Evolutionary conservation across 2,888 invertebrate species (phyloP), one percentile per base, ranked within the genome.

Genomic region (Thereva unica): DNA sequence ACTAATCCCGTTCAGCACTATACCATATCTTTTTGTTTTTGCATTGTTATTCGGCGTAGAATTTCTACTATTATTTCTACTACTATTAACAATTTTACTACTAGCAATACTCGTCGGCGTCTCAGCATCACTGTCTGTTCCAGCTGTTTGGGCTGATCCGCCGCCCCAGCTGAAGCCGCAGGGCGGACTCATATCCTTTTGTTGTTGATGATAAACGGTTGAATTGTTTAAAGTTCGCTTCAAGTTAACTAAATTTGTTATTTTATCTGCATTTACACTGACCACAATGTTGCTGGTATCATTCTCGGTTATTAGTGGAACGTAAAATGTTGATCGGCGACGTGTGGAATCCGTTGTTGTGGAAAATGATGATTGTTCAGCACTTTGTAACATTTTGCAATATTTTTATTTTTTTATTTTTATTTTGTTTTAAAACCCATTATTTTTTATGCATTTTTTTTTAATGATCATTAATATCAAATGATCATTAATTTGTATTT

Each of bases 261-360:
- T 38, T 49, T 65, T 65, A 10, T 65, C 65, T 9, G 65, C 23
- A 23, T 23, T 41, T 7, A 55, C 63, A 5, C 50, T 61, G 9
- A 55, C 69, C 53, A 67, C 55, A 4, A 67, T 59, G 45, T 67
- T 23, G 2, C 23, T 23, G 2, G 1, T 69, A 66, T 72, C 70
- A 77, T 78, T 77, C 64, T 80, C 80, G 40, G 78, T 78, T 6
- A 79, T 77, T 72, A 90, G 82, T 71, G 90, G 87, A 71, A 90
- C 89, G 80, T 90, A 90, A 80, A 90, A 90, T 71, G 89, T 88
- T 56, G 90, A 90, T 70, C 90, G 84, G 68, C 90, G 84, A 57
- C 87, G 83, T 34, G 71, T 67, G 23, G 70, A 69, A 35, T 70
- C 71, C 50, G 69, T 69, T 35, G 73, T 66, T 54, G 66, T 59